Conservation (phyloP, 64 coral and sea anemone species). For the Actinia tenebrosa region DNA sequence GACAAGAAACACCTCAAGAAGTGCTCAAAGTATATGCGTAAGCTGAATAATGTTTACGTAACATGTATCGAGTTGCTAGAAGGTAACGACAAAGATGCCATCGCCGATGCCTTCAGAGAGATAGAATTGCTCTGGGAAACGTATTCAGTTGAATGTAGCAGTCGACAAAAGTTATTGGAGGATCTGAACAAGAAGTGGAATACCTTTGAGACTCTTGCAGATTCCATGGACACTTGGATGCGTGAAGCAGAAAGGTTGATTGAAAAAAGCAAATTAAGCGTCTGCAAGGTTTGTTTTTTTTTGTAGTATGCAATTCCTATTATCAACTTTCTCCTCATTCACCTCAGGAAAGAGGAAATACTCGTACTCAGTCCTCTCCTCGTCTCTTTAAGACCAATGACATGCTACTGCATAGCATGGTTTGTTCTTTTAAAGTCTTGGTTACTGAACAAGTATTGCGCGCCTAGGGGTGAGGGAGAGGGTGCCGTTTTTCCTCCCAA, state of each 20-base stretch:
- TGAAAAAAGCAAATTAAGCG: conserved; percentile 61
- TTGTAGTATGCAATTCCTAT: background rate
- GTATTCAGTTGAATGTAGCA: conserved; percentile 17
- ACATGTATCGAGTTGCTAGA: conserved; percentile 36
- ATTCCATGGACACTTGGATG: conserved; percentile 51
- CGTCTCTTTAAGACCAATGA: no score
- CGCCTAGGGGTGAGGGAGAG: no score
- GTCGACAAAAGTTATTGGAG: conserved; percentile 48
- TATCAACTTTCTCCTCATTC: no score
- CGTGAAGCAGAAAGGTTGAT: conserved; percentile 70
- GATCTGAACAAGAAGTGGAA: conserved; percentile 82
- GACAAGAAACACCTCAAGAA: conserved; percentile 71
- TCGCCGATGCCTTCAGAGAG: conserved; percentile 43
- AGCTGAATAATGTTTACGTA: conserved; percentile 26
- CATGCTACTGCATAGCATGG: no score
- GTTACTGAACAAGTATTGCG: no score
- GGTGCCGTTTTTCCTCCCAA: no score
- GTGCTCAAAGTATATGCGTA: conserved; percentile 58
- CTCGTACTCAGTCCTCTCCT: no score
- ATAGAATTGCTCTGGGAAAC: conserved; percentile 64
- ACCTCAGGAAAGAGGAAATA: no score
- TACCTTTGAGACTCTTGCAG: conserved; percentile 58
- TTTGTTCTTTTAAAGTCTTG: no score
- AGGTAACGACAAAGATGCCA: conserved; percentile 28
- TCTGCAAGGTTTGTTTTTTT: conserved; percentile 53